Evolutionary conservation across 1,140 invertebrate genomes (phyloP), one percentile per base, ranked within the genome.

Genomic region (Drosophila obscura): DNA sequence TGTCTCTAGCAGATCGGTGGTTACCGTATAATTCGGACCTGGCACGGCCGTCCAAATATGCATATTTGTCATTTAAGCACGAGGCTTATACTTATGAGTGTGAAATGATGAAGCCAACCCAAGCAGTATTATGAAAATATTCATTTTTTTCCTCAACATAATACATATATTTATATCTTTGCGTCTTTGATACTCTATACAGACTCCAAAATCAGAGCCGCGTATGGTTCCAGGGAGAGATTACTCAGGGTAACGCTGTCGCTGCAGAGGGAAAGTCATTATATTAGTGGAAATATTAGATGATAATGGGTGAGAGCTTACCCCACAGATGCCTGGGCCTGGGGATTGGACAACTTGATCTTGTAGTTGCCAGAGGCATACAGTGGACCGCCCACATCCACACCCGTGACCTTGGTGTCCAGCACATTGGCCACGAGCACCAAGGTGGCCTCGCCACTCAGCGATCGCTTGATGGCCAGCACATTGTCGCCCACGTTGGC

Each of bases 131-230:
- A 24, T 24, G 22, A 24, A 24, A 24, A 24, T 24, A 24, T 24
- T 24, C 0, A 24, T 24, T 24, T 24, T 24, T 24, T 24, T 24
- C 4, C 22, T 24, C 22, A 24, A 24, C 2, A 24, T 19, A 19
- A 19, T 19, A 24, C 0, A 4, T 39, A 13, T 63, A 56, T 62
- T 62, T 62, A 59, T 67, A 53, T 44, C 59, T 43, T 53, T 39
- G 46, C 76, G 73, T 63, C 77, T 85, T 77, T 80, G 73, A 77
- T 74, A 95, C 60, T 64, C 46, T 83, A 88, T 49, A 22, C 51
- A 53, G 83, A 88, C 51, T 89, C 80, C 79, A 88, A 26, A 62
- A 88, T 88, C 63, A 88, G 35, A 22, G 84, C 73, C 60, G 76
- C 79, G 61, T 88, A 72, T n/a, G 83, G 83, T 43, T 80, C 43